Evolutionary conservation across 2,888 invertebrate species (phyloP).

Genomic region (Drosophila hamatofila): DNA sequence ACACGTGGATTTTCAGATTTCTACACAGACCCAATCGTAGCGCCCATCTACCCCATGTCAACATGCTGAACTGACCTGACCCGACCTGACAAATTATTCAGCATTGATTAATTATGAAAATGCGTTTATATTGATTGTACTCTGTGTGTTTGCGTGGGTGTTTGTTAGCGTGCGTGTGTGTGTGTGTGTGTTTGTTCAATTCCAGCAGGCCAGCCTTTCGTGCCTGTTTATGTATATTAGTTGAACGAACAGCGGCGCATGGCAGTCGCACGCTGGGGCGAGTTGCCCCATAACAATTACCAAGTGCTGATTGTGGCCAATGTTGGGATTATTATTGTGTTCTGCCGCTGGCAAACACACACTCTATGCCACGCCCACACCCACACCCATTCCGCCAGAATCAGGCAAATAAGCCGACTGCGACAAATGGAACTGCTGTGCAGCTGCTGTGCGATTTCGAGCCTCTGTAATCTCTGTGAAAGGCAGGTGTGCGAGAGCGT

Average conservation of each 20-base stretch:
- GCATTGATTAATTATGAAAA: constrained; percentile 82
- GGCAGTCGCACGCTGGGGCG: constrained; percentile 20
- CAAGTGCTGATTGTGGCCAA: constrained; percentile 46
- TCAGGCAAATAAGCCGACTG: constrained; percentile 43
- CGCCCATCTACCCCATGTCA: constrained; percentile 27
- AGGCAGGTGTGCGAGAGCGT: constrained; percentile 50
- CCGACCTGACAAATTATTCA: constrained; percentile 74
- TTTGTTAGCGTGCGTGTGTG: constrained; percentile 15
- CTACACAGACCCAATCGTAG: constrained; percentile 4
- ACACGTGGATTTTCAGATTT: constrained; percentile 12
- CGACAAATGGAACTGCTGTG: constrained; percentile 29
- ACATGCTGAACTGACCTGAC: constrained; percentile 43
- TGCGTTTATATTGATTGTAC: constrained; percentile 79
- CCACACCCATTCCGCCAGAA: constrained; percentile 30
- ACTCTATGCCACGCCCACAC: constrained; percentile 24
- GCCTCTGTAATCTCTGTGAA: constrained; percentile 45
- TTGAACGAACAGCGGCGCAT: constrained; percentile 34
- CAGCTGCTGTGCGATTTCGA: constrained; percentile 12
- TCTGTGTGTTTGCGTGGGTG: constrained; percentile 7
- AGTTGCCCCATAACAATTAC: constrained; percentile 64
- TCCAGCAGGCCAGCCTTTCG: constrained; percentile 51
- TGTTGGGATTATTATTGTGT: constrained; percentile 75
- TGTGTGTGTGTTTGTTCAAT: constrained; percentile 36
- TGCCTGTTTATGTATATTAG: constrained; percentile 73
- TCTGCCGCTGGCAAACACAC: constrained; percentile 62